Evolutionary conservation across 2,797 vertebrate species (phyloP).

Genomic region (Ctenochaetus hawaiiensis): DNA sequence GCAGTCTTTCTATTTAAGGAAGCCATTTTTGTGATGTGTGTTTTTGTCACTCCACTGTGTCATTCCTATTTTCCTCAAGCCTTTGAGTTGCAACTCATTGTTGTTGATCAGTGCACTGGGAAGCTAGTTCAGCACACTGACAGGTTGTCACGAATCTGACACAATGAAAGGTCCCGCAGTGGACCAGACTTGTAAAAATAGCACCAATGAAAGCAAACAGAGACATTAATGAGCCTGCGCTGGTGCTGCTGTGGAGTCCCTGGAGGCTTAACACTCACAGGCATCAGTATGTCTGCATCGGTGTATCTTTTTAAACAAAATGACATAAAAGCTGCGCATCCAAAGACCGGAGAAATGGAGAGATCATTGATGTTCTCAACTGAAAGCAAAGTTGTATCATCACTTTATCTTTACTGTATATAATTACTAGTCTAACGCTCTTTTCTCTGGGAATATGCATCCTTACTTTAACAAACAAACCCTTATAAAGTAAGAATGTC

Average conservation of each 20-base stretch:
- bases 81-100: slow-evolving; percentile 56
- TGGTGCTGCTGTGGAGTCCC: slow-evolving; percentile 65
- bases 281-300: slow-evolving; percentile 36
- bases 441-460: neutral
- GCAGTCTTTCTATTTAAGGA: slow-evolving; percentile 57
- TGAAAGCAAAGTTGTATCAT: slow-evolving; percentile 3
- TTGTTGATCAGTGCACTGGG: slow-evolving; percentile 53
- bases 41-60: slow-evolving; percentile 48
- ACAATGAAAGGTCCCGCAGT: slow-evolving; percentile 52
- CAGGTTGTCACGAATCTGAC: slow-evolving; percentile 70
- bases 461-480: neutral
- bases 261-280: slow-evolving; percentile 53
- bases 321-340: slow-evolving; percentile 62
- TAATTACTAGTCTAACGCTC: neutral
- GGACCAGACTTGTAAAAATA: slow-evolving; percentile 80
- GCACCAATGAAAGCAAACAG: slow-evolving; percentile 72
- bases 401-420: neutral
- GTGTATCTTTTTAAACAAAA: slow-evolving; percentile 53
- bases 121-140: slow-evolving; percentile 53
- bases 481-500: neutral
- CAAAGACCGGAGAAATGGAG: slow-evolving; percentile 31
- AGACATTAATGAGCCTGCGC: slow-evolving; percentile 79
- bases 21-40: slow-evolving; percentile 3
- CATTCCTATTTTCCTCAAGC: slow-evolving; percentile 40
- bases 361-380: slow-evolving; percentile 17